These are phyloP conservation scores for Sternarchorhynchus goeldii DNA, from an alignment of 2,797 vertebrate genomes.

Conservation along the genomic window DNA sequence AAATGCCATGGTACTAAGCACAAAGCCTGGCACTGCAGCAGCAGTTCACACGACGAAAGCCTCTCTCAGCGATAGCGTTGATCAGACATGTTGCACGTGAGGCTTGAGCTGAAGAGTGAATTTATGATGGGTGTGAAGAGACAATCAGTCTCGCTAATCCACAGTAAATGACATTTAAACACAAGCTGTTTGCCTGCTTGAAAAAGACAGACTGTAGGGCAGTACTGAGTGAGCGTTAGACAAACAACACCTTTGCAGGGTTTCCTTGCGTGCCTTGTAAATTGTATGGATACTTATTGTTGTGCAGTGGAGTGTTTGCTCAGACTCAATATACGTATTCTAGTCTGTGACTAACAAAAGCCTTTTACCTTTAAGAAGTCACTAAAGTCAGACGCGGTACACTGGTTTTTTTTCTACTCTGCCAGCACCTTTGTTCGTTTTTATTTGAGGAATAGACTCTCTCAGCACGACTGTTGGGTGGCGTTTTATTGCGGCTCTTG, in stretches of 20 bases:
- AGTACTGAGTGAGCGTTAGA: not conserved
- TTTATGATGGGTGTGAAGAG: conserved; percentile 14
- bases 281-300: conserved; percentile 13
- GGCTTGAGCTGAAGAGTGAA: not conserved
- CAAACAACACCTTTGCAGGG: not conserved
- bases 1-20: too few relatives aligned
- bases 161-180: conserved; percentile 16
- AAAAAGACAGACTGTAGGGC: conserved; percentile 12
- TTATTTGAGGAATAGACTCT: not conserved
- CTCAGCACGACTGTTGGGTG: too few relatives aligned
- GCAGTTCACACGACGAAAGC: too few relatives aligned
- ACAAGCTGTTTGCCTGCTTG: conserved; percentile 20
- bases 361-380: not conserved
- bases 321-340: conserved; percentile 30
- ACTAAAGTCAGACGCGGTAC: not conserved
- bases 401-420: too few relatives aligned
- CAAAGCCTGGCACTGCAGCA: too few relatives aligned
- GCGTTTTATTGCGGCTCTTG: too few relatives aligned
- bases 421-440: not conserved
- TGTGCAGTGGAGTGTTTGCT: conserved; percentile 22
- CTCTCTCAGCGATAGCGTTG: conserved; percentile 10
- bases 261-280: not conserved
- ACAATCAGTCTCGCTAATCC: conserved; percentile 27
- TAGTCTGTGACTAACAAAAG: not conserved
- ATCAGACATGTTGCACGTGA: not conserved